These are phyloP conservation scores for Porites divaricata DNA, from an alignment of 92 coral and sea anemone species.

Conservation along the genomic window DNA sequence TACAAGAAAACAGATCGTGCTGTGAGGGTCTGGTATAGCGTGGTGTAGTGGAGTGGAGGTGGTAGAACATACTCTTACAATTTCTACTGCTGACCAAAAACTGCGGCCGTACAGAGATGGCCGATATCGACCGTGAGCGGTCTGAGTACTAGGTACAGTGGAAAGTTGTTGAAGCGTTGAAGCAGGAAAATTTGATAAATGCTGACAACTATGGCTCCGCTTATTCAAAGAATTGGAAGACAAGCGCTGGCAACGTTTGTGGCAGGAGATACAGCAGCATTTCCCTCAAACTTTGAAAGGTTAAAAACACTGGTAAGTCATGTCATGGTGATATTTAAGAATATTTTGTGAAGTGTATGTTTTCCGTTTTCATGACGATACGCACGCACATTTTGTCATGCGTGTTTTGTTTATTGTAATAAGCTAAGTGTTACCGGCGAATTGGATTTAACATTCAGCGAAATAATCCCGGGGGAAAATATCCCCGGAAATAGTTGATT, in stretches of 20 bases:
- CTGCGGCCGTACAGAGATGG: background rate
- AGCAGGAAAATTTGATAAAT: background rate
- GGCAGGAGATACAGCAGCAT: slow-evolving; percentile 69
- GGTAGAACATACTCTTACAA: background rate
- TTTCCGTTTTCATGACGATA: background rate
- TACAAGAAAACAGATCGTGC: too few species aligned
- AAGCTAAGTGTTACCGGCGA: background rate
- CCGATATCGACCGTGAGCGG: background rate
- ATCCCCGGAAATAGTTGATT: background rate
- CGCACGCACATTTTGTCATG: slow-evolving; percentile 23
- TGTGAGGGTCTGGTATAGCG: too few species aligned
- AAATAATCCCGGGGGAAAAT: background rate
- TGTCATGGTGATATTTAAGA: background rate
- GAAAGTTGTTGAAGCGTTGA: too few species aligned
- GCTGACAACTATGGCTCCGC: slow-evolving; percentile 44
- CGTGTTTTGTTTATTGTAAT: background rate
- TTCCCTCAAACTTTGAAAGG: slow-evolving; percentile 77
- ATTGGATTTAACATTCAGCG: background rate
- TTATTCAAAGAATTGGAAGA: slow-evolving; percentile 81
- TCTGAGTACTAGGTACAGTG: background rate
- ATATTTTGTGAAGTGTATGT: background rate
- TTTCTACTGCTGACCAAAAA: background rate
- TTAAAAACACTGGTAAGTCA: slow-evolving; percentile 74
- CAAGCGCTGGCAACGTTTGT: slow-evolving; percentile 91
- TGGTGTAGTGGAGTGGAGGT: too few species aligned